phyloP scores from a whole-genome alignment of 2,113 vertebrate genomes.

The Macrotus californicus region DNA sequence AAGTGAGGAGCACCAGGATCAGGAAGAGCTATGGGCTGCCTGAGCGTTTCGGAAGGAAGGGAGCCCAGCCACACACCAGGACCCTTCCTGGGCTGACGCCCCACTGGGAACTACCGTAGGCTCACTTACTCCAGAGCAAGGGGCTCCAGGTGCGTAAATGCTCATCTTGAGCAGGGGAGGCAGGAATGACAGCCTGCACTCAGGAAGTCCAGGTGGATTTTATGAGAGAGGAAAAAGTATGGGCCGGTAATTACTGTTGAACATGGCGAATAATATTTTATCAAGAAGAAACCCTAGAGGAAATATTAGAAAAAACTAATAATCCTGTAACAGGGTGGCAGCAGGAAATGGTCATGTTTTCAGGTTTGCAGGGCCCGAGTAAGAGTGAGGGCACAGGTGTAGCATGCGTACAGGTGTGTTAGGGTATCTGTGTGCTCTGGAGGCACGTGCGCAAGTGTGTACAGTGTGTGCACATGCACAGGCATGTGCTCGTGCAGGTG shows the following conservation, averaged over 20 bases:
- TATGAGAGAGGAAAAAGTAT: not conserved
- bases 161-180: not conserved
- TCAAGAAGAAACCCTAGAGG: not conserved
- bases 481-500: not conserved
- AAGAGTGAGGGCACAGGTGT: too few species aligned
- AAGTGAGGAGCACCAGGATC: not conserved
- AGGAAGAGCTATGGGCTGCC: not conserved
- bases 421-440: not conserved
- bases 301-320: not conserved
- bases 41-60: too few species aligned
- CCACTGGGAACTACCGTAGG: fast-evolving
- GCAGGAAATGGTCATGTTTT: not conserved
- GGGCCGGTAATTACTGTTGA: not conserved
- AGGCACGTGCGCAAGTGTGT: not conserved
- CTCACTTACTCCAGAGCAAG: not conserved
- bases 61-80: not conserved
- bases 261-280: not conserved
- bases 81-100: not conserved
- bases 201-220: not conserved
- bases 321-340: not conserved
- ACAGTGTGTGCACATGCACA: not conserved
- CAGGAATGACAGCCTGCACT: not conserved
- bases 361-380: not conserved
- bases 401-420: not conserved
- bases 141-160: not conserved